Evolutionary conservation across 2,888 invertebrate species (phyloP), one percentile per base, ranked within the genome.

Genomic region (Dicranocentrus wangi): DNA sequence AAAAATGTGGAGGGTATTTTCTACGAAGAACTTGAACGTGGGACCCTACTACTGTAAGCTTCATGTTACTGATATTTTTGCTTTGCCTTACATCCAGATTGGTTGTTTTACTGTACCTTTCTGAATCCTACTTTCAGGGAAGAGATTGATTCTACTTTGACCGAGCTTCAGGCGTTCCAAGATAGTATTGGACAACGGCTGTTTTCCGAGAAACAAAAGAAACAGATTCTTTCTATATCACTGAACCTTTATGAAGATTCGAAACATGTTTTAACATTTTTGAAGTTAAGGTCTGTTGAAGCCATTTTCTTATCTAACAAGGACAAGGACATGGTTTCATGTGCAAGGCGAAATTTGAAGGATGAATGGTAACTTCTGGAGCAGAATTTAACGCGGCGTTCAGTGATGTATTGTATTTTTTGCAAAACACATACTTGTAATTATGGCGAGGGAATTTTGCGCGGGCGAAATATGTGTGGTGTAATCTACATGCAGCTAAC

Each of bases 201-300:
- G 25, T 51, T 68, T 27, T 77, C 72, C 21, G 79, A 77, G 7
- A n/a, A 58, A 1, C 17, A 47, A 17, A 65, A 65, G 21, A 43
- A 28, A 23, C 17, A 10, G 10, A 27, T 53, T 25, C n/a, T 68
- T 7, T 27, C 72, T 1, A 21, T 58, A 2, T 51, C 69, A 0
- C 15, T 69, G 10, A 61, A 55, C 5, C 73, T 76, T 27, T 81
- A 82, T 63, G 85, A 85, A 70, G 82, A 83, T 65, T 81, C 82
- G 19, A 42, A 82, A 66, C 60, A n/a, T 42, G 60, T 84, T 13
- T 32, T 82, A 19, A 65, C 63, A 39, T 83, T 66, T 65, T 73
- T 85, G 5, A 81, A 76, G 53, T 55, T 84, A 5, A 83, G 63
- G 84, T 85, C 58, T 43, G 70, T n/a, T n/a, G n/a, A n/a, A n/a